Conservation (phyloP, 2,113 vertebrate species). For the Pteruthius melanotis region DNA sequence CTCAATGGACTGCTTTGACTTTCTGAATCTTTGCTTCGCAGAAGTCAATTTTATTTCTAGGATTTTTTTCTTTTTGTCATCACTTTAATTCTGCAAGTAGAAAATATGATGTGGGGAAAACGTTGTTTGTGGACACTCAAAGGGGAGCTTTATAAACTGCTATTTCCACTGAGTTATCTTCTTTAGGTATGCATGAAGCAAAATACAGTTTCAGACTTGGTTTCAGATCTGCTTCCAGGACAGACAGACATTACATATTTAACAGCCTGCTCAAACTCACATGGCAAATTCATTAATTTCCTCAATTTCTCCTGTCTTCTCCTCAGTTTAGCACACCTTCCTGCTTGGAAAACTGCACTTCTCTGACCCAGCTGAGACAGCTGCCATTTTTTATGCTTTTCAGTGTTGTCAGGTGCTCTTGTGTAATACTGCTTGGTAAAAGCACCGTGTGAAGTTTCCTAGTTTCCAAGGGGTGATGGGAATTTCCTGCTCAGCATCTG, state of each 20-base stretch:
- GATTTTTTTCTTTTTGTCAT: background rate
- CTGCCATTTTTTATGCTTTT: background rate
- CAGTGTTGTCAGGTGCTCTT: background rate
- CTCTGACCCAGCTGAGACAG: background rate
- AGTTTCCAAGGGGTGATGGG: background rate
- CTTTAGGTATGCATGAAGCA: background rate
- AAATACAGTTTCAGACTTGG: background rate
- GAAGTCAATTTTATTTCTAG: background rate
- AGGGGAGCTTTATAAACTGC: background rate
- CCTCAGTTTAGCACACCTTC: background rate
- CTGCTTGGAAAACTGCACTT: background rate
- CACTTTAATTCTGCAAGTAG: background rate
- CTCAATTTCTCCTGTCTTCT: background rate
- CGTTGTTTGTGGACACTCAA: background rate
- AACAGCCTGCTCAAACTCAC: background rate
- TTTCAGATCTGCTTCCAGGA: slow-evolving; percentile 14
- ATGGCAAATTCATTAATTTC: slow-evolving; percentile 21
- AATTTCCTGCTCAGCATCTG: background rate
- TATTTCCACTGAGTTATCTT: background rate
- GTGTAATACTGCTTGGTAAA: background rate
- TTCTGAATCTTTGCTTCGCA: background rate
- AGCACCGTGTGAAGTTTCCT: background rate
- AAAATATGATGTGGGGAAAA: background rate
- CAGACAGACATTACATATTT: slow-evolving; percentile 35
- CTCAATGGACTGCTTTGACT: background rate